Evolutionary conservation across 2,797 vertebrate species (phyloP), one percentile per base, ranked within the genome.

Genomic region (Spheniscus humboldti): DNA sequence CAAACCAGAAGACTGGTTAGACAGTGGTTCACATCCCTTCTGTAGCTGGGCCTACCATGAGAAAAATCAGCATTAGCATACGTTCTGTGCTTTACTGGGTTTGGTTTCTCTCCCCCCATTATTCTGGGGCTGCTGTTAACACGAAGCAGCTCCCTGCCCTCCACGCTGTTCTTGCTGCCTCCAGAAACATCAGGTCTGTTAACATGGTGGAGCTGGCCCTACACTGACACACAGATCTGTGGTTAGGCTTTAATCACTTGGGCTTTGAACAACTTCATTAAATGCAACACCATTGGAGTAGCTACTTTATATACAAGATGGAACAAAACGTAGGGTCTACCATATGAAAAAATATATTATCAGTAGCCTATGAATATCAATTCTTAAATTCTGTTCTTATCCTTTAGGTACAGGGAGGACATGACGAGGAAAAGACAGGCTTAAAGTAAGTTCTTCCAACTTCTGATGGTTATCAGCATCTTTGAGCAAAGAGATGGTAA

Each of bases 261-360:
- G 8, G 31, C 39, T 79, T 59, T 48, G 43, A 80, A 75, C 25
- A 79, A 22, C 47, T 22, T 13, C 55, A 73, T n/a, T 62, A 85
- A 89, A 79, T 3, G 19, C 13, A 75, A 12, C 35, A 48, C 12
- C 68, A 60, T 2, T 57, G 62, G 7, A 78, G 43, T 2, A 88
- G 8, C 52, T 72, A 64, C 81, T 48, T 48, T n/a, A 13, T 1
- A 23, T 4, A 48, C 20, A 55, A 66, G 18, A 37, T 2, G 2
- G 55, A 71, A 77, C 14, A 88, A 74, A 91, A 63, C 7, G 8
- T 6, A 60, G 2, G 5, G 15, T 50, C 43, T 22, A 53, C 7
- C 14, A 33, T 15, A 52, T 0, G 1, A 33, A 76, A 71, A 30
- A 62, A 45, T 0, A 1, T 0, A 45, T 23, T 18, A 45, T 17